A percentile compares a stretch with the other conserved stretches of the same genome.
Evolutionary conservation across 2,888 invertebrate genomes (phyloP).

Genomic region (Deilephila porcellus): DNA sequence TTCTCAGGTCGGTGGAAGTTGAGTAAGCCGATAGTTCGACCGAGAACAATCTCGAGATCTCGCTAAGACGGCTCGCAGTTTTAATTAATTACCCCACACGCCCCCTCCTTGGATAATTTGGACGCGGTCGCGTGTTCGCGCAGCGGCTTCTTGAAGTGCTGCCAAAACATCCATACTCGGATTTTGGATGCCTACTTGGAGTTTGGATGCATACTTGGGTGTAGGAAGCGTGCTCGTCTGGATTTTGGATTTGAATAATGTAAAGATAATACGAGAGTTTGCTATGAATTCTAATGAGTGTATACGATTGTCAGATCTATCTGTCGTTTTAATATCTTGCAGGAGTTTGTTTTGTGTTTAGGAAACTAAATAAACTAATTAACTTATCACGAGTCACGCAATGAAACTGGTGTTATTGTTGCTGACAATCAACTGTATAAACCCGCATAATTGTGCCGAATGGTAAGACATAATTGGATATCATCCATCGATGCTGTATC

Average conservation of each 20-base stretch:
- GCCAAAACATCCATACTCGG: constrained; percentile 22
- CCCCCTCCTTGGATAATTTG: constrained; percentile 44
- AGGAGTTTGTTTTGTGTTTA: too few species aligned
- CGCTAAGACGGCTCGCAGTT: constrained; percentile 57
- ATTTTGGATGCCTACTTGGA: neutral
- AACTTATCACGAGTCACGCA: too few species aligned
- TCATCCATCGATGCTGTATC: too few species aligned
- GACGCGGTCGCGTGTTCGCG: constrained; percentile 39
- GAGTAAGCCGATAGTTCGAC: constrained; percentile 65
- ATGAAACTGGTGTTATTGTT: too few species aligned
- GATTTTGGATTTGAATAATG: constrained; percentile 3
- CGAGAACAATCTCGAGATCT: constrained; percentile 69
- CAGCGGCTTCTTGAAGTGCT: constrained; percentile 27
- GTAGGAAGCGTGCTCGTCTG: neutral
- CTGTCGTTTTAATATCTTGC: too few species aligned
- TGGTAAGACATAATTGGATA: too few species aligned
- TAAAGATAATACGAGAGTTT: neutral
- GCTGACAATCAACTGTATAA: too few species aligned
- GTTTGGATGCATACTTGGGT: too few species aligned
- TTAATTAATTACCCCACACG: constrained; percentile 59
- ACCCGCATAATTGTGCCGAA: too few species aligned
- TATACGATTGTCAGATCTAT: neutral
- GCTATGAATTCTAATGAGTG: neutral
- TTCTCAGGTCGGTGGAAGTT: constrained; percentile 67
- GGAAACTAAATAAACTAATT: too few species aligned